Evolutionary conservation across 2,113 vertebrate species (phyloP).

Genomic region (Hiodon tergisus): DNA sequence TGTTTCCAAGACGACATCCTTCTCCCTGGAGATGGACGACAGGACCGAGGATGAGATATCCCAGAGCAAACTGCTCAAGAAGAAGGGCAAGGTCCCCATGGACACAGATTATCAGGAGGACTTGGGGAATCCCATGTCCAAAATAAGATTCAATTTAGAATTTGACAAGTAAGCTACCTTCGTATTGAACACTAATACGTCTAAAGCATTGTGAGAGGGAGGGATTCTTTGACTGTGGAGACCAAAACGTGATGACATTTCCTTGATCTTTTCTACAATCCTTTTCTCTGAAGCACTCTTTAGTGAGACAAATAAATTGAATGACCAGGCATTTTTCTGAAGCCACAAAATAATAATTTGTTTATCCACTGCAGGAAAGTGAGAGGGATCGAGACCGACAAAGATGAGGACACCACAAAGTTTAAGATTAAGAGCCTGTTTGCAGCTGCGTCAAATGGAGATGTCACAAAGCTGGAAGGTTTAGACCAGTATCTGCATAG

Average conservation of each 20-base stretch:
- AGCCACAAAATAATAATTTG: neutral
- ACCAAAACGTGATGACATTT: too few species aligned
- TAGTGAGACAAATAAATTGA: too few species aligned
- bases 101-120: conserved; percentile 78
- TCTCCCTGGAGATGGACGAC: conserved; percentile 56
- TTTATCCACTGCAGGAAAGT: conserved; percentile 34
- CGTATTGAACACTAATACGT: neutral
- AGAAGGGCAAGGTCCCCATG: conserved; percentile 61
- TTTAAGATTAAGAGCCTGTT: conserved; percentile 65
- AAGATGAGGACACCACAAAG: conserved; percentile 30
- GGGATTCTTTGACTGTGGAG: too few species aligned
- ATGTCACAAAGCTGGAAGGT: conserved; percentile 65
- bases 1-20: conserved; percentile 46
- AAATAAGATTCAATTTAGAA: conserved; percentile 67
- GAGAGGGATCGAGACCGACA: conserved; percentile 45
- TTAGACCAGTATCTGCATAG: conserved; percentile 71
- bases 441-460: conserved; percentile 74
- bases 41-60: conserved; percentile 51
- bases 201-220: too few species aligned
- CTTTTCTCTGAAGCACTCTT: too few species aligned
- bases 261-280: too few species aligned
- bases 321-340: neutral
- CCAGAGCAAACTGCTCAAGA: conserved; percentile 18
- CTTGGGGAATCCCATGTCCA: conserved; percentile 45
- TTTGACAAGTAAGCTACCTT: conserved; percentile 59